Base-by-base conservation (phyloP, 1,140 invertebrate species). In the Samia ricini region DNA sequence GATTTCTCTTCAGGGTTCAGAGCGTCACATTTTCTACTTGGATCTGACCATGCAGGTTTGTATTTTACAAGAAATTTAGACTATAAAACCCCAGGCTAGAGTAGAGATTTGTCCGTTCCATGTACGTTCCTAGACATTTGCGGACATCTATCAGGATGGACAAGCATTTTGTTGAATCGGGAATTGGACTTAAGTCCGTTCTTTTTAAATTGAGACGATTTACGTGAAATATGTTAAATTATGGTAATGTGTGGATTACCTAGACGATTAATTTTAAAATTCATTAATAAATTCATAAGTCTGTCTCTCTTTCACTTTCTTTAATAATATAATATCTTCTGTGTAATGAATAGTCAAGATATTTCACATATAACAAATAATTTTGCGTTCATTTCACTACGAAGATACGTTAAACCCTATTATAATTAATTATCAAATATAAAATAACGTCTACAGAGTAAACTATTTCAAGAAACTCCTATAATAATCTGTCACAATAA, bases 161-260 rank as follows among this genome's bases (percentile, higher is more conserved):
- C 83, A 80, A 84, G 73, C 84, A 69, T 87, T 87, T 82, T 85
- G 80, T 81, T 76, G 81, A 83, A 85, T 85, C 74, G 77, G 72
- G 68, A 81, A 81, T 84, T 73, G 84, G 79, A 82, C 79, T 69
- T 69, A 77, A 72, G 81, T 77, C 74, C 64, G 72, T 80, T 66
- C 71, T 76, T 85, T 87, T 86, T 85, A 83, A 85, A 81, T 79
- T 69, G 66, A 65, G 70, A 73, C 73, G 79, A 84, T 86, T 84
- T 81, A 85, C 80, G 77, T 62, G 74, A 71, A 78, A 79, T 8
- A 36, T 36, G 33, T 36, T 36, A 12, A 36, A 7, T 15, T 2
- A 49, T 15, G 12, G 48, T n/a, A 15, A 5, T n/a, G 4, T 49
- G 12, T 19, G 12, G n/a, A n/a, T n/a, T n/a, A n/a, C n/a, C n/a